Evolutionary conservation across 1,140 invertebrate genomes (phyloP).

Genomic region (Caenorhabditis remanei): DNA sequence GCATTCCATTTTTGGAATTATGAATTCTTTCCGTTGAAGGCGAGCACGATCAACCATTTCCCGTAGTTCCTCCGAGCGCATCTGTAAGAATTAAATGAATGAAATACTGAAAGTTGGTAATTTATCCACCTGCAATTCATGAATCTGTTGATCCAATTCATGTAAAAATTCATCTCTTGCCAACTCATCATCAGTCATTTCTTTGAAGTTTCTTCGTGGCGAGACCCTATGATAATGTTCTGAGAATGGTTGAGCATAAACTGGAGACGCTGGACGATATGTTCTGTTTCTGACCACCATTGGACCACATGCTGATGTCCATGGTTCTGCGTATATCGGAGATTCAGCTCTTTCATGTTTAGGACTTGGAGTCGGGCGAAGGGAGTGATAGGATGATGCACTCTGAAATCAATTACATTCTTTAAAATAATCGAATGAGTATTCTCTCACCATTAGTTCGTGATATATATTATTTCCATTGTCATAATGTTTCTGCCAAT

Average conservation of each 20-base stretch:
- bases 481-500: slow-evolving; percentile 44
- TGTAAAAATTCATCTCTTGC: slow-evolving; percentile 33
- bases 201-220: slow-evolving; percentile 29
- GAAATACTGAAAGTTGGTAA: too few relatives aligned
- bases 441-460: slow-evolving; percentile 21
- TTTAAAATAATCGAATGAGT: not conserved
- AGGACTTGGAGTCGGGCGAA: slow-evolving; percentile 18
- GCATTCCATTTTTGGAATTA: slow-evolving; percentile 45
- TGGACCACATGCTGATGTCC: slow-evolving; percentile 16
- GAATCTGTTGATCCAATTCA: slow-evolving; percentile 28
- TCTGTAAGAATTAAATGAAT: not conserved
- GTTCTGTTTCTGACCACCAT: slow-evolving; percentile 45
- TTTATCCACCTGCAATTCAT: not conserved
- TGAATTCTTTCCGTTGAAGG: slow-evolving; percentile 42
- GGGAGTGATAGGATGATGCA: slow-evolving; percentile 28
- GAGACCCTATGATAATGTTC: slow-evolving; percentile 36
- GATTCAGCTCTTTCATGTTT: slow-evolving; percentile 33
- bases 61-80: slow-evolving; percentile 25
- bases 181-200: slow-evolving; percentile 41
- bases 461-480: slow-evolving; percentile 41
- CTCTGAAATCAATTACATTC: slow-evolving; percentile 13
- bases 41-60: slow-evolving; percentile 42
- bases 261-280: slow-evolving; percentile 22
- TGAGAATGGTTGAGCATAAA: slow-evolving; percentile 40
- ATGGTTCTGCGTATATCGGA: slow-evolving; percentile 26